These are phyloP conservation scores for Autographa gamma DNA, from an alignment of 2,888 invertebrate species.

Conservation along the genomic window DNA sequence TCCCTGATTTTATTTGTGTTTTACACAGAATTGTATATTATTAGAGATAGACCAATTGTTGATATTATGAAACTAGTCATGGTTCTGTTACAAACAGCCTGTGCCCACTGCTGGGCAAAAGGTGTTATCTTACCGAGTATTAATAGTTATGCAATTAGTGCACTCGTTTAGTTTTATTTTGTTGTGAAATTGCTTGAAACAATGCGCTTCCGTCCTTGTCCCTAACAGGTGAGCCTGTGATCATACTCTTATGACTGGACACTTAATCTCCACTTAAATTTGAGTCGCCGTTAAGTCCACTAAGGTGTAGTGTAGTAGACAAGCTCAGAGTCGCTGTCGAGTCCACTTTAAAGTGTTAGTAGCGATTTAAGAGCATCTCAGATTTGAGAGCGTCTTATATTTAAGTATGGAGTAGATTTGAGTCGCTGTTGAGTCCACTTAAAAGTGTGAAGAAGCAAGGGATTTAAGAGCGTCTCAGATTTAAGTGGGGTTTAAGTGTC, in stretches of 20 bases:
- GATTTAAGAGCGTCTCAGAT: too few relatives aligned
- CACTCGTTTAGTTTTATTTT: not conserved
- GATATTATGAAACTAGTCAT: not conserved
- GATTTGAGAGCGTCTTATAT: too few relatives aligned
- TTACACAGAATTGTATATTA: not conserved
- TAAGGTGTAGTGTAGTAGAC: too few relatives aligned
- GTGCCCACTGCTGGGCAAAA: not conserved
- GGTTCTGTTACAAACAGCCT: not conserved
- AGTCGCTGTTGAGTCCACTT: too few relatives aligned
- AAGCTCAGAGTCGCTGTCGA: too few relatives aligned
- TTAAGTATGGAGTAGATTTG: too few relatives aligned
- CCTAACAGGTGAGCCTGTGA: not conserved
- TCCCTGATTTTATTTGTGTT: not conserved
- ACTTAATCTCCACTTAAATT: too few relatives aligned
- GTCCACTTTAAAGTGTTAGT: too few relatives aligned
- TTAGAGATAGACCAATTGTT: not conserved
- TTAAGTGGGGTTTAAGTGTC: not conserved
- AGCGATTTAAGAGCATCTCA: too few relatives aligned
- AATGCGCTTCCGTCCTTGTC: slow-evolving; percentile 3
- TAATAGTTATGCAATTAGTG: not conserved
- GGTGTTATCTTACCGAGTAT: not conserved
- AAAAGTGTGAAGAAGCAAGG: too few relatives aligned
- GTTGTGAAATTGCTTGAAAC: not conserved
- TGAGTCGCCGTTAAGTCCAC: too few relatives aligned
- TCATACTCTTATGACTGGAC: not conserved